Evolutionary conservation across 2,888 invertebrate genomes (phyloP), one percentile per base, ranked within the genome.

Genomic region (Parthenolecanium corni): DNA sequence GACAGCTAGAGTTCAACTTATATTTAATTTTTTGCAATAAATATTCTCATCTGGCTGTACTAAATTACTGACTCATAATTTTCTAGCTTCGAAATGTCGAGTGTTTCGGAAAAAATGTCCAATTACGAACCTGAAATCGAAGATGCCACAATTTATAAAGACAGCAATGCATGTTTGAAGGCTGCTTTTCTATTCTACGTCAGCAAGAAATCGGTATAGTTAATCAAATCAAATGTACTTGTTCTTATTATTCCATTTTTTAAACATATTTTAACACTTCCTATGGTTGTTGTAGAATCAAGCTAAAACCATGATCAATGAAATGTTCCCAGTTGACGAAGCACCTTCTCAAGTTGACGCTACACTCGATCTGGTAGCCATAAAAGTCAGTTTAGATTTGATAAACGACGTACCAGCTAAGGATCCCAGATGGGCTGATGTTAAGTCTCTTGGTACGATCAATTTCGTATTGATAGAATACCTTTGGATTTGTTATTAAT

Each of bases 341-440:
- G 25, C 56, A 24, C 40, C 63, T 6, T 24, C 63, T 63, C 53
- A 63, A 61, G 38, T 52, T 54, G 65, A 64, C 42, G 51, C 58
- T 14, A 62, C 62, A 21, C 25, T 66, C 20, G 66, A 66, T 56
- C 54, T 78, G 66, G 76, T 82, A 54, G 80, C 85, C n/a, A 73
- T 83, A 14, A 75, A 77, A 58, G 80, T 90, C 24, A 87, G 88
- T 64, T 77, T 79, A 65, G 86, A 89, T 72, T 78, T 93, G 69
- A 80, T 92, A 62, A 87, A 94, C 72, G 93, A 94, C 74, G 82
- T 84, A 67, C 93, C 94, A 1, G 84, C 86, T 0, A 84, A 88
- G 14, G 95, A 95, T 78, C 94, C 94, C 1, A 75, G 86, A 57
- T 86, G 85, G 85, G 76, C 79, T 1, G 79, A 80, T 68, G 73